Evolutionary conservation across 2,888 invertebrate genomes (phyloP), one percentile per base, ranked within the genome.

Genomic region (Acronicta leporina): DNA sequence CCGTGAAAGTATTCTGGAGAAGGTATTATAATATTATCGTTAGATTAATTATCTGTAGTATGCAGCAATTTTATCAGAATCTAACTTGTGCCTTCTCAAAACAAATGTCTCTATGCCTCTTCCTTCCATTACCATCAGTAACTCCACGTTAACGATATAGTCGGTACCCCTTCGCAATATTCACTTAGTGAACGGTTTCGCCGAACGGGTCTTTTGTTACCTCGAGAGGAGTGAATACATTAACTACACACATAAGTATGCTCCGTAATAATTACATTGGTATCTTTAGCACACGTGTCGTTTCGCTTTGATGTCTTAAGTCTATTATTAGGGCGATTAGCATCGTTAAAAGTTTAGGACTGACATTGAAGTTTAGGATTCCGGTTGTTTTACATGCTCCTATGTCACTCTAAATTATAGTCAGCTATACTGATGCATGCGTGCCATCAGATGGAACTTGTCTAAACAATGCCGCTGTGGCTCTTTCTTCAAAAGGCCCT

Each of bases 171-270:
- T 79, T 72, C 71, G 78, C 83, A 80, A 85, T 88, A 87, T 88
- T 89, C 86, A 85, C 82, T 85, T 81, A 83, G 75, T 67, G 81
- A 84, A 82, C 81, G 81, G 84, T 80, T 84, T 81, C 83, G 79
- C 73, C 72, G 71, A 81, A 84, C 76, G 82, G 82, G 81, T 80
- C 87, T 86, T 87, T 90, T 88, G 90, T 88, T 87, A 86, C 85
- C 84, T 86, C 80, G 43, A 77, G 57, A 69, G 51, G 8, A 78
- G 81, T 75, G 82, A 84, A 87, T 88, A 87, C 82, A 87, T 88
- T 89, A 49, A 83, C 74, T 59, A 59, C 47, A 52, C 53, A 43
- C 20, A 25, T 59, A 60, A 50, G 53, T 64, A 54, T 60, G 41
- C 45, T 11, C 33, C 57, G 52, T 54, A 61, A 51, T 69, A 71